Evolutionary conservation across 2,888 invertebrate species (phyloP), one percentile per base, ranked within the genome.

Genomic region (Caenorhabditis panamensis): DNA sequence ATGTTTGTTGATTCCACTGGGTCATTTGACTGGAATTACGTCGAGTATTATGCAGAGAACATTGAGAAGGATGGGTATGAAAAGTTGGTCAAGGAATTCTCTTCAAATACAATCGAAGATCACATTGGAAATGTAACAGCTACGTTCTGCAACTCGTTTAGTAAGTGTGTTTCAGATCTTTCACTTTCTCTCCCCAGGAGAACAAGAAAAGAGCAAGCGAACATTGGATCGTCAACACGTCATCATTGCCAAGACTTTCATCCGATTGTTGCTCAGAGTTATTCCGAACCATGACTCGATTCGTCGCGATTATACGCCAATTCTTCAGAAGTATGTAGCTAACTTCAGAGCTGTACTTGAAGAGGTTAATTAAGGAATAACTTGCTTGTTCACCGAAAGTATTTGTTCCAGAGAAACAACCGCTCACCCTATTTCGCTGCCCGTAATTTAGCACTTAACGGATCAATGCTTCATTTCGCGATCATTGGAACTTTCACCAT

Each of bases 391-490:
- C n/a, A n/a, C n/a, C n/a, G n/a, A n/a, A n/a, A n/a, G n/a, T n/a
- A 31, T 31, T 9, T 16, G 5, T 71, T 75, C 2, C 64, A 75
- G 75, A 51, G 75, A 31, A 18, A 51, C 20, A 51, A 59, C 26
- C 61, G 56, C 8, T 31, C 36, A 24, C 51, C 71, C 16, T 64
- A 63, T 20, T 79, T 79, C n/a, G 36, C 61, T 4, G 22, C 73
- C 0, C 37, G 86, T 51, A 86, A 86, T 68, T 67, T 89, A 6
- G 61, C 83, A 37, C 80, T 82, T 51, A 69, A 75, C 9, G 81
- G 82, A 11, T 75, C 88, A 1, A 82, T 83, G 81, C 83, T 84
- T 67, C 86, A 88, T 77, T 89, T 89, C 54, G 81, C 87, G 8
- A 80, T 89, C 5, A 73, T 89, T 3, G 87, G 87, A 36, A 81